Percentiles rank a stretch among this genome's conserved stretches.
Evolutionary conservation across 1,140 invertebrate genomes (phyloP).

Genomic region (Elymnias hypermnestra): DNA sequence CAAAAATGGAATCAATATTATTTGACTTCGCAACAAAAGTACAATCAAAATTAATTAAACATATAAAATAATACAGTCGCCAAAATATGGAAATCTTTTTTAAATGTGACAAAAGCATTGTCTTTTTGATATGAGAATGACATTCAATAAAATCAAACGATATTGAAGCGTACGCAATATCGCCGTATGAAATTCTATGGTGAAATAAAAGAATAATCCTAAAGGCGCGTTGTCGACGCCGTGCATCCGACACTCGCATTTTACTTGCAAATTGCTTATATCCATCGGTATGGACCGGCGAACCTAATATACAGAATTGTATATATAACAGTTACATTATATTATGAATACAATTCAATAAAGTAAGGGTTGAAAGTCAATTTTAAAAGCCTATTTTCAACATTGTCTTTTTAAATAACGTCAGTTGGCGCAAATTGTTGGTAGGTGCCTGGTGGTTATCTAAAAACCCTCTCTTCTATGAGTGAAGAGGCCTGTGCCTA

Average conservation of each 20-base stretch:
- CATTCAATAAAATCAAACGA: neutral
- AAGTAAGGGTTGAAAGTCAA: too few species aligned
- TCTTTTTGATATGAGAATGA: neutral
- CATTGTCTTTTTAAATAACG: too few species aligned
- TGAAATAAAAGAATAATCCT: constrained; percentile 10
- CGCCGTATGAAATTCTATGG: constrained; percentile 17
- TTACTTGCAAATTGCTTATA: constrained; percentile 68
- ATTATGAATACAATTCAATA: neutral
- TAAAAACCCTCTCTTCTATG: too few species aligned
- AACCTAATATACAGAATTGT: constrained; percentile 33
- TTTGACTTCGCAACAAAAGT: too few species aligned
- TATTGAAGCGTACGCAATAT: constrained; percentile 9
- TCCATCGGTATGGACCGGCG: constrained; percentile 47
- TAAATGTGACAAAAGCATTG: neutral
- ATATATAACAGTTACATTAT: constrained; percentile 23
- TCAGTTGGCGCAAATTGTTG: too few species aligned
- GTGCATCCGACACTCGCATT: constrained; percentile 55
- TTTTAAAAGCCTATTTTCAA: too few species aligned
- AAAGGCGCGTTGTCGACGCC: constrained; percentile 26
- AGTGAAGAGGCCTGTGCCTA: too few species aligned
- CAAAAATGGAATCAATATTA: too few species aligned
- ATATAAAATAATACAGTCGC: too few species aligned
- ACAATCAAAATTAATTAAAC: too few species aligned
- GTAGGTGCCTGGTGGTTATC: too few species aligned
- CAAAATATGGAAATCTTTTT: neutral